Conservation (phyloP, 1,140 invertebrate genomes). For the Cotesia typhae region DNA sequence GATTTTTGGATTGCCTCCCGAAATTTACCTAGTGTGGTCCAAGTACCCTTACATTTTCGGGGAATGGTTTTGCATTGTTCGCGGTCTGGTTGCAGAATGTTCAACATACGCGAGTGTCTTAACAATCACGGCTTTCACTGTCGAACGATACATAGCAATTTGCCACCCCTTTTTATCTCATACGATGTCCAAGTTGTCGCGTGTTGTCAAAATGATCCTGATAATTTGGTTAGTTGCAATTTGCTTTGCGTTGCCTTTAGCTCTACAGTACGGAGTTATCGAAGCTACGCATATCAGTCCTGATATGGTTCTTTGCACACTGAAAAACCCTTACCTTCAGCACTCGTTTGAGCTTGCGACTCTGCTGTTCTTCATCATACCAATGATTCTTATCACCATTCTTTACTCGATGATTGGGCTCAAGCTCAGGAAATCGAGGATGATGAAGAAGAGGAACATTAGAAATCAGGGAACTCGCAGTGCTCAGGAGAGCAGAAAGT, state of each 20-base stretch:
- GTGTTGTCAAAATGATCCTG: conserved; percentile 76
- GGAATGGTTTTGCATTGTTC: conserved; percentile 83
- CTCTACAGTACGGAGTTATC: conserved; percentile 77
- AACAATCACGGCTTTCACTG: conserved; percentile 92
- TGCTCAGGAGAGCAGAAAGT: conserved; percentile 29
- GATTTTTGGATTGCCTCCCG: conserved; percentile 80
- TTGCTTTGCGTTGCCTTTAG: conserved; percentile 81
- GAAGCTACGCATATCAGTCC: conserved; percentile 59
- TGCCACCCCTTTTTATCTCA: conserved; percentile 91
- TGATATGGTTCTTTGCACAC: conserved; percentile 66
- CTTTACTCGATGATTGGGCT: conserved; percentile 84
- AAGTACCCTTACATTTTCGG: conserved; percentile 91
- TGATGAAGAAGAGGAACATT: conserved; percentile 63
- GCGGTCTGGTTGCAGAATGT: conserved; percentile 86
- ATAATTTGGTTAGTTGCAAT: conserved; percentile 77
- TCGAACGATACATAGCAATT: conserved; percentile 91
- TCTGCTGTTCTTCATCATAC: conserved; percentile 84
- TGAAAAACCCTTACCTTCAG: conserved; percentile 71
- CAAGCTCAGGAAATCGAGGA: conserved; percentile 73
- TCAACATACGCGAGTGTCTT: conserved; percentile 93
- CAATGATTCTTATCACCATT: conserved; percentile 86
- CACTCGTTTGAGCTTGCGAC: conserved; percentile 88
- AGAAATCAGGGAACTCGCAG: conserved; percentile 38
- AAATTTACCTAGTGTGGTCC: conserved; percentile 88
- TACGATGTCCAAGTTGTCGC: conserved; percentile 81